These are phyloP conservation scores for Venustoraphidia nigricollis DNA, from an alignment of 2,888 invertebrate genomes.

Conservation along the genomic window DNA sequence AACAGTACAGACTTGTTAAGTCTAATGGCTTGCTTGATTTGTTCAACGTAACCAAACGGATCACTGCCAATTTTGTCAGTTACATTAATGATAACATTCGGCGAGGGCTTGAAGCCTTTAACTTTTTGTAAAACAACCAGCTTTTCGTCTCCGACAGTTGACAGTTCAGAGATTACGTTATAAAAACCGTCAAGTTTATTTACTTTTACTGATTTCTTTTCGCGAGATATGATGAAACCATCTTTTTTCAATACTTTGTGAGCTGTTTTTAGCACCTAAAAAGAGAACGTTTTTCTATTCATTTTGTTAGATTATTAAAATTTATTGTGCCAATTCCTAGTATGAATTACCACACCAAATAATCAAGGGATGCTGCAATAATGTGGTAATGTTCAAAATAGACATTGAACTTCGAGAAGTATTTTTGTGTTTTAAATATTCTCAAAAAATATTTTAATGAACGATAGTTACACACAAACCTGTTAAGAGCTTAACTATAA, in stretches of 20 bases:
- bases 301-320: too few species aligned
- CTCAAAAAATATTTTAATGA: background rate
- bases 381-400: too few species aligned
- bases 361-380: too few species aligned
- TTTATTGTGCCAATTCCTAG: too few species aligned
- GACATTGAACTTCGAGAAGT: too few species aligned
- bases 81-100: slow-evolving; percentile 31
- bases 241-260: slow-evolving; percentile 35
- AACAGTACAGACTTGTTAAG: slow-evolving; percentile 42
- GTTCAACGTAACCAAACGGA: slow-evolving; percentile 36
- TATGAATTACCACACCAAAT: too few species aligned
- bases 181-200: slow-evolving; percentile 26
- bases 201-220: slow-evolving; percentile 31
- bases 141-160: slow-evolving; percentile 31
- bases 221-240: slow-evolving; percentile 44
- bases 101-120: slow-evolving; percentile 28
- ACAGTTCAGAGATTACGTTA: slow-evolving; percentile 34
- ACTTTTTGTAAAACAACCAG: slow-evolving; percentile 28
- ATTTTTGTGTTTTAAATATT: too few species aligned
- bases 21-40: slow-evolving; percentile 22
- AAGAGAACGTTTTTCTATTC: background rate
- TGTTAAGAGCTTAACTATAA: too few species aligned
- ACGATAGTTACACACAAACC: too few species aligned
- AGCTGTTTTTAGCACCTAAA: slow-evolving; percentile 30
- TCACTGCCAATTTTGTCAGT: slow-evolving; percentile 22